Evolutionary conservation across 2,888 invertebrate species (phyloP).

Genomic region (Acanthococcus lagerstroemiae): DNA sequence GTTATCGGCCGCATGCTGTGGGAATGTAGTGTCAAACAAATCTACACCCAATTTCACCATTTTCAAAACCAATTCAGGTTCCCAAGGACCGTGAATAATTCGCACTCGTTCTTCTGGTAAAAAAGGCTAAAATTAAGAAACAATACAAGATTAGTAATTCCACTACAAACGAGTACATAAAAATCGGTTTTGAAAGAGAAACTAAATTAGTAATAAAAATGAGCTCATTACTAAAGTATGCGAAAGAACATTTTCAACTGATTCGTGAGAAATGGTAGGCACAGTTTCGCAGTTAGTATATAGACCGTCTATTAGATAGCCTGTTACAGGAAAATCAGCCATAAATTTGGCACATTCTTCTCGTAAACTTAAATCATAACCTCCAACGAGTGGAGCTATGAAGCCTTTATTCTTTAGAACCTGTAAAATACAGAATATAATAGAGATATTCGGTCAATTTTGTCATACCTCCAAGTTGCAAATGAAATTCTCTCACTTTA

Average conservation of each 20-base stretch:
- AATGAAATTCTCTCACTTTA: too few relatives aligned
- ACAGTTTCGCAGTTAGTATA: constrained; percentile 59
- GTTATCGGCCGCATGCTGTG: constrained; percentile 57
- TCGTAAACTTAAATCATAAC: constrained; percentile 55
- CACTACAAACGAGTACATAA: too few relatives aligned
- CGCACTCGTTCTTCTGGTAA: constrained; percentile 60
- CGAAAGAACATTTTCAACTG: constrained; percentile 51
- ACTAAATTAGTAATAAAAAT: too few relatives aligned
- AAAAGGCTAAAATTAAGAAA: constrained; percentile 46
- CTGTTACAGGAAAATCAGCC: constrained; percentile 50
- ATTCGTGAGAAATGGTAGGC: constrained; percentile 46
- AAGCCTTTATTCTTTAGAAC: constrained; percentile 46
- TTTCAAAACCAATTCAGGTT: constrained; percentile 58
- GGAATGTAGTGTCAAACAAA: constrained; percentile 78
- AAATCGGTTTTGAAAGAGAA: constrained; percentile 5
- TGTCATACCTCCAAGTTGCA: too few relatives aligned
- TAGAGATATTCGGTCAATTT: too few relatives aligned
- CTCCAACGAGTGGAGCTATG: constrained; percentile 65
- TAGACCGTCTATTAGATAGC: constrained; percentile 73
- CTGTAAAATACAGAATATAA: constrained; percentile 40
- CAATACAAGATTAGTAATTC: background rate
- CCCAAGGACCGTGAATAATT: constrained; percentile 68
- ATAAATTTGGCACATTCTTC: constrained; percentile 54
- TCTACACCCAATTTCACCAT: constrained; percentile 71
- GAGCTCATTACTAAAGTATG: constrained; percentile 49